Percentiles rank a stretch among this genome's conserved stretches.
Conservation (phyloP, 2,797 vertebrate genomes). For the Tinamus major region DNA sequence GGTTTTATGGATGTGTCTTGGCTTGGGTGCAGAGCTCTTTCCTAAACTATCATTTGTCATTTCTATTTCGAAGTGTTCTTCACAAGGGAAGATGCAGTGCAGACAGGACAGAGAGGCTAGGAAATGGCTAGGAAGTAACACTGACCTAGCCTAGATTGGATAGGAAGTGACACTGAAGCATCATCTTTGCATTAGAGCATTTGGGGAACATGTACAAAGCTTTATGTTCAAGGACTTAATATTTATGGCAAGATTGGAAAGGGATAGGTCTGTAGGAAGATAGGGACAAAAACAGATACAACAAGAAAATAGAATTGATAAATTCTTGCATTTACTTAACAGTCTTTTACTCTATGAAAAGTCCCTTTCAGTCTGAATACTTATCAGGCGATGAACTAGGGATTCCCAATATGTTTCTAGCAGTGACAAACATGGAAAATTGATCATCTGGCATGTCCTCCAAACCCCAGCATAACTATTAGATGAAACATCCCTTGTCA, state of each 20-base stretch:
- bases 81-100: background rate
- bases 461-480: background rate
- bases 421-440: background rate
- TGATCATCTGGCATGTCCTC: background rate
- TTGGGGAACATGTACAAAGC: background rate
- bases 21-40: background rate
- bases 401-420: background rate
- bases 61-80: background rate
- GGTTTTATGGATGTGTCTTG: background rate
- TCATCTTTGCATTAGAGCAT: background rate
- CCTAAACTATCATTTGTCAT: background rate
- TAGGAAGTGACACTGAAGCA: fast-evolving
- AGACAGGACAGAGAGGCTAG: background rate
- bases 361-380: background rate
- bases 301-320: background rate
- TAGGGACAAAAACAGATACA: background rate
- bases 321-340: background rate
- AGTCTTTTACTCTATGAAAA: background rate
- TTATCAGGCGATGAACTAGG: background rate
- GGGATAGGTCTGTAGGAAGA: background rate
- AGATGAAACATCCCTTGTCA: background rate
- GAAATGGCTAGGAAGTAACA: background rate
- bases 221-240: background rate
- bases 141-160: no score
- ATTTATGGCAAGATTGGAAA: background rate